phyloP scores from a whole-genome alignment of 2,113 vertebrate genomes.

The Anseranas semipalmata region DNA sequence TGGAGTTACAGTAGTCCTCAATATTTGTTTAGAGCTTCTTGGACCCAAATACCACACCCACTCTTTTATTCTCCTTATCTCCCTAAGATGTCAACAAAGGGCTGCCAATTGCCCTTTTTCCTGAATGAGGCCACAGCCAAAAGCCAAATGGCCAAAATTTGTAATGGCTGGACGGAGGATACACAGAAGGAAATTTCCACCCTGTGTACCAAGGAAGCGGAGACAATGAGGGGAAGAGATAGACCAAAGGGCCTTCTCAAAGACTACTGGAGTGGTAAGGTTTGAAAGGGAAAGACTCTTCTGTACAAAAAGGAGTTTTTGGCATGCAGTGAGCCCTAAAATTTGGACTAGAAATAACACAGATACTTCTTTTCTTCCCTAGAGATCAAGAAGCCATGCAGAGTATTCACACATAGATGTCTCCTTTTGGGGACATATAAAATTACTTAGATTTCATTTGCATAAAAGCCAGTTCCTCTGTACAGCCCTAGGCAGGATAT shows the following conservation, averaged over 20 bases:
- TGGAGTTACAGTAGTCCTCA: not conserved
- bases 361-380: not conserved
- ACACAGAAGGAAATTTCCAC: not conserved
- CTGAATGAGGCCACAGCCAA: not conserved
- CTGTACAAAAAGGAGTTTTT: not conserved
- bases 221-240: not conserved
- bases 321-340: not conserved
- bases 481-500: not conserved
- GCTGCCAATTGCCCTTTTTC: not conserved
- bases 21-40: not conserved
- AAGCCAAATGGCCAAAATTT: not conserved
- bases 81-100: not conserved
- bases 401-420: not conserved
- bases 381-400: not conserved
- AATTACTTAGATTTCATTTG: not conserved
- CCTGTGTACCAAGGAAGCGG: not conserved
- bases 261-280: not conserved
- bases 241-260: not conserved
- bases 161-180: not conserved
- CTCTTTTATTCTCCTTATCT: not conserved
- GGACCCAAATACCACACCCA: fast-evolving
- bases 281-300: not conserved
- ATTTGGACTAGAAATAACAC: not conserved
- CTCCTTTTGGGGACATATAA: not conserved
- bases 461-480: not conserved